A percentile compares a stretch with the other conserved stretches of the same genome.
Conservation (phyloP, 2,797 vertebrate species). For the Manis pentadactyla region DNA sequence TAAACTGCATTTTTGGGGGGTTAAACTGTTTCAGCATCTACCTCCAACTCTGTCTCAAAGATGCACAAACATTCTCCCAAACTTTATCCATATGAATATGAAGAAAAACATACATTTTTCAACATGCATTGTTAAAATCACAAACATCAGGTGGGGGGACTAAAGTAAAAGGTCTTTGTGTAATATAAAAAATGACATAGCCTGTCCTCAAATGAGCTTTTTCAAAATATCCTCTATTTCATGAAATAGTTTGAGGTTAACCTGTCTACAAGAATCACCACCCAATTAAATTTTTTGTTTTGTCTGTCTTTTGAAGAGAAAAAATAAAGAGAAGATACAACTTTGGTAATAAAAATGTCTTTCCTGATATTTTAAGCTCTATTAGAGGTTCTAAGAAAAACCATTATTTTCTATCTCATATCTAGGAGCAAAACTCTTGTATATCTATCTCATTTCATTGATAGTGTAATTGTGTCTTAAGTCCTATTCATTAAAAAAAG, state of each 20-base stretch:
- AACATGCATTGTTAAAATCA: slow-evolving; percentile 42
- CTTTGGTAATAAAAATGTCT: background rate
- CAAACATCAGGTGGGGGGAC: background rate
- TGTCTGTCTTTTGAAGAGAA: slow-evolving; percentile 42
- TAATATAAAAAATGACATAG: background rate
- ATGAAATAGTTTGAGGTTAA: background rate
- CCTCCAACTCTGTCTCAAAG: background rate
- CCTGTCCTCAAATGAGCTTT: background rate
- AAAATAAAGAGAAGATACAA: background rate
- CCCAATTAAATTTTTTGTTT: background rate
- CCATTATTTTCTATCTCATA: slow-evolving; percentile 5
- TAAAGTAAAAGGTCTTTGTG: background rate
- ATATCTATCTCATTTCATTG: background rate
- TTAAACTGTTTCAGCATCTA: slow-evolving; percentile 52
- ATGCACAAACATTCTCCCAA: slow-evolving; percentile 29
- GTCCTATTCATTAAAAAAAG: background rate
- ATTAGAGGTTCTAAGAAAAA: slow-evolving; percentile 39
- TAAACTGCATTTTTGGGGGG: background rate
- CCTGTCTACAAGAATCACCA: background rate
- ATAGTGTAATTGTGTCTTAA: background rate
- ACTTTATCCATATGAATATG: background rate
- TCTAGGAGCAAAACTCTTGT: background rate
- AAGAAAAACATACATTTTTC: slow-evolving; percentile 34
- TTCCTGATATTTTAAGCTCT: slow-evolving; percentile 32
- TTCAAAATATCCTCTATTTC: background rate